These are phyloP conservation scores for Leucopsar rothschildi DNA, from an alignment of 2,113 vertebrate genomes.

Conservation along the genomic window DNA sequence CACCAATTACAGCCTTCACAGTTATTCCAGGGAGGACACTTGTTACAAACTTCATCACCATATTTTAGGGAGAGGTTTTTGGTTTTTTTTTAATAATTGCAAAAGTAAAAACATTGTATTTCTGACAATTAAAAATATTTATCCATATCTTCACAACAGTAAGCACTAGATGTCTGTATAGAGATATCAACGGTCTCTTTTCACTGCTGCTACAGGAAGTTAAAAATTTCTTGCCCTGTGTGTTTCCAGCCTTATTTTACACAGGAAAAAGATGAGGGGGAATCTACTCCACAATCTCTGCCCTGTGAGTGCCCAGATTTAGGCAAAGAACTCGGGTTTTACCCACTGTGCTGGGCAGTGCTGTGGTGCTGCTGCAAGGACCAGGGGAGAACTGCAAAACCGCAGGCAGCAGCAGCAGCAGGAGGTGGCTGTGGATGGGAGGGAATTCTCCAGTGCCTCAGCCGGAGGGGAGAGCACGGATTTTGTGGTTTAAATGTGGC, in stretches of 20 bases:
- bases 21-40: background rate
- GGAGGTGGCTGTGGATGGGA: background rate
- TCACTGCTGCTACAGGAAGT: background rate
- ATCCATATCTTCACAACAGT: rapidly evolving
- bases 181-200: background rate
- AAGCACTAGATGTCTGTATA: background rate
- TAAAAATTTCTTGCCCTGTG: background rate
- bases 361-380: background rate
- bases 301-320: background rate
- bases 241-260: background rate
- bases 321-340: background rate
- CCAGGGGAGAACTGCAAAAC: background rate
- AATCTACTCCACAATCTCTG: background rate
- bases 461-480: background rate
- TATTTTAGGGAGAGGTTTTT: background rate
- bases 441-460: background rate
- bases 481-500: background rate
- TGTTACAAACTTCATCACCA: rapidly evolving
- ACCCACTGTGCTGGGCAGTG: background rate
- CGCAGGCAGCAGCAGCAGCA: background rate
- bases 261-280: background rate
- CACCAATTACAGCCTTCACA: background rate
- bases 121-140: background rate
- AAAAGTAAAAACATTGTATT: background rate
- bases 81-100: background rate